Percentiles rank a stretch among this genome's conserved stretches.
Evolutionary conservation across 2,888 invertebrate genomes (phyloP).

Genomic region (Nomada goodeniana): DNA sequence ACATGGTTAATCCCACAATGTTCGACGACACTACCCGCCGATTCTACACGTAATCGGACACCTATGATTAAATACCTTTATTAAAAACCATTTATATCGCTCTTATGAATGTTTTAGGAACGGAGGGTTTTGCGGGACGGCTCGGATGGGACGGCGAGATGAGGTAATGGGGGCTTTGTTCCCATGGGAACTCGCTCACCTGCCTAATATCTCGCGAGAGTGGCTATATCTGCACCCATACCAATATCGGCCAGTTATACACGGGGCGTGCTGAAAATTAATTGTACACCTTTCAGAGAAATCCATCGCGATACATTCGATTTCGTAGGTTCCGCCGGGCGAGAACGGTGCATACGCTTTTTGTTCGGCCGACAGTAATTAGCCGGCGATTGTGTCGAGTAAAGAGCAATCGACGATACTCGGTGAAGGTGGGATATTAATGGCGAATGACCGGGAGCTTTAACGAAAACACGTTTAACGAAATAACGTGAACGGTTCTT

Average conservation of each 20-base stretch:
- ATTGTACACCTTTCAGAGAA: conserved; percentile 71
- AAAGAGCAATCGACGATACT: not conserved
- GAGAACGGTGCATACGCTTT: not conserved
- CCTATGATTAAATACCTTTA: conserved; percentile 81
- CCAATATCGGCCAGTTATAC: conserved; percentile 69
- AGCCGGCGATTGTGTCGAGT: not conserved
- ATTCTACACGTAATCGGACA: conserved; percentile 77
- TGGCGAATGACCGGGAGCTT: not conserved
- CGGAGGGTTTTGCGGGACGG: conserved; percentile 65
- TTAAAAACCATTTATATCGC: conserved; percentile 81
- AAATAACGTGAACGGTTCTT: conserved; percentile 33
- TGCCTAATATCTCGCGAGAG: conserved; percentile 82
- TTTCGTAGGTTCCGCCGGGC: not conserved
- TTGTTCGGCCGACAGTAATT: not conserved
- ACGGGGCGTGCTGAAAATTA: conserved; percentile 70
- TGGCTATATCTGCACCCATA: conserved; percentile 74
- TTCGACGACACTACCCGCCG: conserved; percentile 66
- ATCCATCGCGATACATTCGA: conserved; percentile 46
- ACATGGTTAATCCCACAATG: conserved; percentile 60
- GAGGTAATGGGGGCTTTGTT: conserved; percentile 82
- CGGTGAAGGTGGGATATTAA: not conserved
- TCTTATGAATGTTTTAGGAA: conserved; percentile 80
- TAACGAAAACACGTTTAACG: not conserved
- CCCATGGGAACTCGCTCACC: conserved; percentile 81
- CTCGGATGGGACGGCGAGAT: conserved; percentile 75